phyloP scores from a whole-genome alignment of 2,888 invertebrate genomes.

The Drosophila fulvimacula region DNA sequence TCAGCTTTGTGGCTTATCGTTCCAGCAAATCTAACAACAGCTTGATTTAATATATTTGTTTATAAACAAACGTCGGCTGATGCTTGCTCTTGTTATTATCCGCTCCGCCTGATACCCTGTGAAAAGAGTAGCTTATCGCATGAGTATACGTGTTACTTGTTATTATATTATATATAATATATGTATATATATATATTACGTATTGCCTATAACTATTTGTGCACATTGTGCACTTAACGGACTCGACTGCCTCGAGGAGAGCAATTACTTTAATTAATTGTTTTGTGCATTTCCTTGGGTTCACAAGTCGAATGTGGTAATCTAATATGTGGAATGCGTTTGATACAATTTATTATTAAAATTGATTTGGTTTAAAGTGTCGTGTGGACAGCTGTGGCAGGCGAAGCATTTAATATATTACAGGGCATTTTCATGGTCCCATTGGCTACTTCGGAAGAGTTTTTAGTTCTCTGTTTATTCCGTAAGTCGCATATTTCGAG shows the following conservation, averaged over 20 bases:
- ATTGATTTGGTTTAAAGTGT: neutral
- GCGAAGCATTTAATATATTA: neutral
- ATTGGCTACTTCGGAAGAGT: too few species aligned
- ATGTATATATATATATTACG: neutral
- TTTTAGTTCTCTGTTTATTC: slow-evolving; percentile 5
- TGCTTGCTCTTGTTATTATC: slow-evolving; percentile 46
- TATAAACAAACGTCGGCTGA: slow-evolving; percentile 55
- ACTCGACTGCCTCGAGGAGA: neutral
- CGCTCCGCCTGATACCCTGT: slow-evolving; percentile 32
- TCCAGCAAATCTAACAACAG: slow-evolving; percentile 66
- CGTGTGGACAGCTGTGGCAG: too few species aligned
- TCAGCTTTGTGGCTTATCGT: slow-evolving; percentile 58
- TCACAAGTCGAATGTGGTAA: neutral
- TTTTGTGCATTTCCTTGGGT: neutral
- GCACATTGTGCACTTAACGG: neutral
- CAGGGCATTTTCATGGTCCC: slow-evolving; percentile 1
- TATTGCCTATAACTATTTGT: neutral
- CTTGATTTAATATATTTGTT: slow-evolving; percentile 73
- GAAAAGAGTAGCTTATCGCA: neutral
- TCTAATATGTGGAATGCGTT: neutral
- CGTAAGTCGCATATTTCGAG: slow-evolving; percentile 16
- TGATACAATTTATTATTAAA: neutral
- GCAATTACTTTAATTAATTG: slow-evolving; percentile 1
- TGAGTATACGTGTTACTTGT: too few species aligned
- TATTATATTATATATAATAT: too few species aligned